Conservation (phyloP, 2,888 invertebrate genomes). For the Lycophotia porphyrea region DNA sequence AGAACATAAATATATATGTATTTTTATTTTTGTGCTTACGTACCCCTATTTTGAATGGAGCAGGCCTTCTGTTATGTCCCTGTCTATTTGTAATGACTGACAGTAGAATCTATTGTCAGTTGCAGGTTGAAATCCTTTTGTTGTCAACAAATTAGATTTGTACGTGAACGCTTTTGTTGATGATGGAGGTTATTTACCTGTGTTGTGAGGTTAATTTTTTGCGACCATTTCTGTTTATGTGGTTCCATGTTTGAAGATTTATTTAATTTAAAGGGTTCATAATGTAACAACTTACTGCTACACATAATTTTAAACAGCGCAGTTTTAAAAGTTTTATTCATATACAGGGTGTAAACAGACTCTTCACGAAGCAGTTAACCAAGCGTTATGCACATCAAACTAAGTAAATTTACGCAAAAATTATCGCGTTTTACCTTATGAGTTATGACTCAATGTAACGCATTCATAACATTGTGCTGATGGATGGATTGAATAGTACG, state of each 20-base stretch:
- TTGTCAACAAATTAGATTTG: constrained; percentile 73
- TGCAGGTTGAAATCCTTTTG: constrained; percentile 74
- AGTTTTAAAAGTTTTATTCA: neutral
- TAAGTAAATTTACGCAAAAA: no score
- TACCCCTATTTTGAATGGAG: neutral
- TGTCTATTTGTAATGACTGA: constrained; percentile 49
- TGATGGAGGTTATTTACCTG: constrained; percentile 61
- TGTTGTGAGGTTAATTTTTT: constrained; percentile 30
- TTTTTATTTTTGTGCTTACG: no score
- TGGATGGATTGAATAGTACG: no score
- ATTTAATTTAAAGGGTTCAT: neutral
- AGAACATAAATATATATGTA: neutral
- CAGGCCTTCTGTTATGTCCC: constrained; percentile 10
- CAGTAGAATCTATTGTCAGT: constrained; percentile 72
- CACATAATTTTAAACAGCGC: neutral
- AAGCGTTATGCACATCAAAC: no score
- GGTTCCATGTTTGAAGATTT: constrained; percentile 4
- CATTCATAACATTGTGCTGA: no score
- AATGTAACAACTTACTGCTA: neutral
- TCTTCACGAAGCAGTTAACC: no score
- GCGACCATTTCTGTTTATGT: constrained; percentile 2
- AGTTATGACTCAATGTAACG: no score
- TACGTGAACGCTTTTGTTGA: constrained; percentile 69
- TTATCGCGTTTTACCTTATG: no score
- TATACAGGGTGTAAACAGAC: no score